phyloP scores from a whole-genome alignment of 2,113 vertebrate genomes.

The Callorhinus ursinus region DNA sequence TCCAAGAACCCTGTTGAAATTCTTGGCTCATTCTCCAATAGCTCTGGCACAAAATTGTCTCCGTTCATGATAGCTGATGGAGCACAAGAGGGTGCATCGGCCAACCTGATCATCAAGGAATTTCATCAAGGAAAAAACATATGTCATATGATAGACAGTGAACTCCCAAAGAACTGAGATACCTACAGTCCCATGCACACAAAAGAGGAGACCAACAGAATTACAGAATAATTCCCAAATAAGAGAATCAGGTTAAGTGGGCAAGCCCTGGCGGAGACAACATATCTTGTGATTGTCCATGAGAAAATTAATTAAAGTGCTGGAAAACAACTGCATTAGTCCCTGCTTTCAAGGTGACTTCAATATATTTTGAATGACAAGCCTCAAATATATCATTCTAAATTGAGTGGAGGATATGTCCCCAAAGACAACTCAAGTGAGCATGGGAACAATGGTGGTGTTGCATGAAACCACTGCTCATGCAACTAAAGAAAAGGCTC shows the following conservation, averaged over 20 bases:
- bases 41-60: conserved; percentile 8
- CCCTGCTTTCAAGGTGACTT: background rate
- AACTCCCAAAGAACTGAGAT: background rate
- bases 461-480: background rate
- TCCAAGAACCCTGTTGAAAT: conserved; percentile 58
- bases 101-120: conserved; percentile 16
- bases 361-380: background rate
- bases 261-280: background rate
- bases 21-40: conserved; percentile 48
- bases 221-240: background rate
- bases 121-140: background rate
- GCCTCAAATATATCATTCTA: background rate
- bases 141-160: background rate
- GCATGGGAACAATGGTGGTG: background rate
- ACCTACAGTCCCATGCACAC: background rate
- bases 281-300: background rate
- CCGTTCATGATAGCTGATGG: background rate
- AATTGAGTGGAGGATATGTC: background rate
- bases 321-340: background rate
- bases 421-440: background rate
- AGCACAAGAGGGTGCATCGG: background rate
- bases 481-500: background rate
- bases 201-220: background rate
- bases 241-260: background rate
- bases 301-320: background rate